Conservation (phyloP, 2,797 vertebrate genomes). For the Limosa lapponica region DNA sequence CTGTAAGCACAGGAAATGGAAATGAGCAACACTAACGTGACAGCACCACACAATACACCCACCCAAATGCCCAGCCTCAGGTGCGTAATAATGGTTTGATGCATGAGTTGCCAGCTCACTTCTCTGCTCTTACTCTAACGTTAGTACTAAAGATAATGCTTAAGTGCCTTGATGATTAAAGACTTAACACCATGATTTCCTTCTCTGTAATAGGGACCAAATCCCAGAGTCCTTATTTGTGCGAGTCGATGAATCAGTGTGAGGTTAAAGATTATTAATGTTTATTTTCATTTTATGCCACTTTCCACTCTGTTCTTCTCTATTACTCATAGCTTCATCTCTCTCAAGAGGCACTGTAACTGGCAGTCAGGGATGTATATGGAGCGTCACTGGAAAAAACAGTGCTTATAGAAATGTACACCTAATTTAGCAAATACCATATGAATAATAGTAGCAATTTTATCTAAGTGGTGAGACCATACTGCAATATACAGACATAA, state of each 20-base stretch:
- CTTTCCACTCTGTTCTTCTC: background rate
- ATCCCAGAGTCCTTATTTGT: background rate
- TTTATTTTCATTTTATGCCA: slow-evolving; percentile 20
- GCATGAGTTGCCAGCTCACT: background rate
- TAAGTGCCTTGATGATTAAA: background rate
- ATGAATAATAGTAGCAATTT: slow-evolving; percentile 9
- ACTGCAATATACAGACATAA: background rate
- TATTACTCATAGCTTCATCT: background rate
- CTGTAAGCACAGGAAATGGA: background rate
- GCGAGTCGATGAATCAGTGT: background rate
- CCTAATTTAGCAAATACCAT: background rate
- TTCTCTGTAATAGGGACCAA: background rate
- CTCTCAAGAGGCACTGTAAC: background rate
- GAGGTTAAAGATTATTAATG: slow-evolving; percentile 30
- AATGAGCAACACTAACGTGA: background rate
- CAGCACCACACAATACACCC: background rate
- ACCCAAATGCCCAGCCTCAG: background rate
- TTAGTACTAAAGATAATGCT: background rate
- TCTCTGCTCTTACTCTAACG: background rate
- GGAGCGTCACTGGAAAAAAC: background rate
- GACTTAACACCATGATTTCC: background rate
- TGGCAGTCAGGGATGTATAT: background rate
- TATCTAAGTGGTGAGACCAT: background rate
- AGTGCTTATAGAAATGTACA: background rate
- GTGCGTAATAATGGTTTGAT: background rate